These are phyloP conservation scores for Daubentonia madagascariensis DNA, from an alignment of 2,113 vertebrate species.

Conservation along the genomic window DNA sequence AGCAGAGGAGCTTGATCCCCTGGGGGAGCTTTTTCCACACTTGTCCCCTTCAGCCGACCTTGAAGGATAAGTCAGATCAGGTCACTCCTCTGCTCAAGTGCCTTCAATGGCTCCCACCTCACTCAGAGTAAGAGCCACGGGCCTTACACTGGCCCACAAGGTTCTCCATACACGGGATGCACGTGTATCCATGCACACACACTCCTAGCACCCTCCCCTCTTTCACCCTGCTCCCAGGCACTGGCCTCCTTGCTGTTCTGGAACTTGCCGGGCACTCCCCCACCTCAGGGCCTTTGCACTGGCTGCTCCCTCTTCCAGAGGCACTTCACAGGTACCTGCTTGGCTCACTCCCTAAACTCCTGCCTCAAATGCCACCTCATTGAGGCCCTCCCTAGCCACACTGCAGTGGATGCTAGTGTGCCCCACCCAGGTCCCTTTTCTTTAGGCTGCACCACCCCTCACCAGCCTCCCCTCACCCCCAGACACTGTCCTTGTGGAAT, in stretches of 20 bases:
- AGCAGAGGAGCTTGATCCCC: neutral
- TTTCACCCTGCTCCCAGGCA: neutral
- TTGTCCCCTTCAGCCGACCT: neutral
- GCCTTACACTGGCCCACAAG: fast-evolving
- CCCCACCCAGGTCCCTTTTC: neutral
- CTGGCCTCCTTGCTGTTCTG: neutral
- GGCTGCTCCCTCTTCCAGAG: neutral
- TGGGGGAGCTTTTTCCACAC: neutral
- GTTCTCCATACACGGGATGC: neutral
- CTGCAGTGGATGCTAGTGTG: no score
- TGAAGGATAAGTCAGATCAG: neutral
- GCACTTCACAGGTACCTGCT: no score
- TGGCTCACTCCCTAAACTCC: neutral
- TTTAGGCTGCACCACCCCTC: neutral
- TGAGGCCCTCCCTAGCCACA: neutral
- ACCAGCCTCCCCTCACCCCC: neutral
- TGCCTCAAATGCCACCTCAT: neutral
- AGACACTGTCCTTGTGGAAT: neutral
- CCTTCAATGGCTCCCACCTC: neutral
- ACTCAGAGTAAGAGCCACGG: neutral
- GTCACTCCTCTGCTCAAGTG: neutral
- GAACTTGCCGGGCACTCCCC: neutral
- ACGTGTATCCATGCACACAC: no score
- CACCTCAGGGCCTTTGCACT: neutral
- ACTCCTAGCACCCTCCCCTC: neutral